Evolutionary conservation across 2,888 invertebrate genomes (phyloP), one percentile per base, ranked within the genome.

Genomic region (Agrotis ipsilon): DNA sequence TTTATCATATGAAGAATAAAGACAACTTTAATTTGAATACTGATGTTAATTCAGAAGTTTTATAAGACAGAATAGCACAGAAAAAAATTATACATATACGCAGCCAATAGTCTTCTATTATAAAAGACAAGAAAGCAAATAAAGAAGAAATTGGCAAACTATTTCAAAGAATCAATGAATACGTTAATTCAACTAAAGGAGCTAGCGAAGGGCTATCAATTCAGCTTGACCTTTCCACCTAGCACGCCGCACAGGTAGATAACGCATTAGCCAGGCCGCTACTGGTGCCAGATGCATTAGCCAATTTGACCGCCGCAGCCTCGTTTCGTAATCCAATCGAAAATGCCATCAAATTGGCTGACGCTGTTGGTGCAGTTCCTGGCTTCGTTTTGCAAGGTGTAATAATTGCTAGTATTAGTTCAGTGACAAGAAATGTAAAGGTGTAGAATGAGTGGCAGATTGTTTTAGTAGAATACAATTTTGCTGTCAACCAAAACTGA

Each of bases 281-380:
- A 62, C 76, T 52, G 65, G 54, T 76, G 78, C 78, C 73, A 76
- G 78, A 78, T 78, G 72, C 76, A 76, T 81, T 76, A 76, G 72
- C 78, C 76, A 76, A 76, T 76, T 67, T 54, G 72, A 76, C 57
- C 49, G 49, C 64, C 7, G 54, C 52, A 62, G 57, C 49, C 64
- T 55, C 27, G 62, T 78, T 70, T 59, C 68, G 58, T 78, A 75
- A 65, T 73, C 75, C 72, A 67, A 76, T 80, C 58, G 62, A 49
- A 69, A 66, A 72, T 59, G 43, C 62, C 51, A 72, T 43, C 75
- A 88, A 85, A 82, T 86, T 80, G 57, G 54, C 97, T 72, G 72
- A 24, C 48, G 7, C 13, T 27, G 32, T 49, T 45, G n/a, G 49
- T 48, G 60, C 55, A 57, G 21, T n/a, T 24, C 52, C 51, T 43